Evolutionary conservation across 1,140 invertebrate genomes (phyloP), one percentile per base, ranked within the genome.

Genomic region (Dendrolimus kikuchii): DNA sequence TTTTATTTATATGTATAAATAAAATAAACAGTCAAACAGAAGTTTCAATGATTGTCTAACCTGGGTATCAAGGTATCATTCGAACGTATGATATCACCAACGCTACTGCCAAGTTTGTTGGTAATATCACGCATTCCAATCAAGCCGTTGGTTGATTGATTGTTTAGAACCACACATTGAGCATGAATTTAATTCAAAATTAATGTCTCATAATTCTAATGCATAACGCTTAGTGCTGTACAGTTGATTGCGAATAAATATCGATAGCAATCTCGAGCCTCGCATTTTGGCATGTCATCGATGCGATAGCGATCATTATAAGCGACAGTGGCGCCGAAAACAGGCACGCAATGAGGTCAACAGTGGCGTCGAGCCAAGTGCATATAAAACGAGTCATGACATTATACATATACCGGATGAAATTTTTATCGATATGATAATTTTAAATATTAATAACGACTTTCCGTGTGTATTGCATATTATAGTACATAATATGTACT

Each of bases 281-380:
- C 47, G 54, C 63, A 59, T 68, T 71, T 80, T 71, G 72, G 69
- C 71, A 66, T 74, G 69, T 79, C 74, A 71, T 74, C 75, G 71
- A 60, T 64, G 62, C 54, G 73, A 73, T 70, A 74, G 66, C 59
- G 66, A 72, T 72, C 60, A 60, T 61, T 64, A 62, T 55, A 48
- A 53, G 63, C 62, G 62, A 68, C 56, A 49, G 67, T 81, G 76
- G 76, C 78, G 78, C 74, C 78, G 71, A 78, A 77, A 77, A 72
- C 66, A 67, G 59, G 63, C 58, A 59, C 59, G 63, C 74, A 78
- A 71, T 76, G 74, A 76, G 71, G 76, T 74, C 75, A 75, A 50
- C 57, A 49, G 64, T 77, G 78, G 76, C 74, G 66, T 55, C 57
- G 61, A 55, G 75, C 77, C 77, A 81, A 77, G 64, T 74, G 73